phyloP scores from a whole-genome alignment of 2,113 vertebrate species.

The Tympanuchus pallidicinctus region DNA sequence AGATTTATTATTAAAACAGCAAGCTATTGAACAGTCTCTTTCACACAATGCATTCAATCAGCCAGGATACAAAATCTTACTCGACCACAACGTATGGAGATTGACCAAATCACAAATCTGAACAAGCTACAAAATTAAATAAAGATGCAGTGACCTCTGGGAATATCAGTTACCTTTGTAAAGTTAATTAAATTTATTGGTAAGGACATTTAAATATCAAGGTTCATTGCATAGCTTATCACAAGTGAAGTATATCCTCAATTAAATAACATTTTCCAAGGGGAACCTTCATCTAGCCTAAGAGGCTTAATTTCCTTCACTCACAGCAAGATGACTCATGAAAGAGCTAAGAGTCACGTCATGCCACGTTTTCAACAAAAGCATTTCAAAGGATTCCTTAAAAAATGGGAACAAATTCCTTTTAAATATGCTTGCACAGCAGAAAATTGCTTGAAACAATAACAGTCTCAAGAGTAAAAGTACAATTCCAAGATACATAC shows the following conservation, averaged over 20 bases:
- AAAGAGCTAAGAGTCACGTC: neutral
- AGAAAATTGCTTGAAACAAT: neutral
- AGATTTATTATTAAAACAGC: neutral
- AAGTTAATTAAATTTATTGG: neutral
- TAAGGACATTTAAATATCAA: neutral
- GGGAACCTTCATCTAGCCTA: neutral
- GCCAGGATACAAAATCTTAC: neutral
- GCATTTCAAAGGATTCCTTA: neutral
- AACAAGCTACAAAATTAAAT: neutral
- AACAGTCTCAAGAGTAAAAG: neutral
- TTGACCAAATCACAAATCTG: neutral
- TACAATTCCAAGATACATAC: accelerated
- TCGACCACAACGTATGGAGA: neutral
- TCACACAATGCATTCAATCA: accelerated
- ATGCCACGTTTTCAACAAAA: neutral
- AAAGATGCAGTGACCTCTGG: neutral
- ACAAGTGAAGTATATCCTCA: neutral
- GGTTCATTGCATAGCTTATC: neutral
- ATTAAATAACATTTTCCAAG: neutral
- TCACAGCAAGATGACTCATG: neutral
- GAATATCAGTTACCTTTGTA: neutral
- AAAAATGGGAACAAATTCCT: neutral
- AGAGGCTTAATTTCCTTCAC: neutral
- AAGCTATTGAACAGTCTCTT: neutral
- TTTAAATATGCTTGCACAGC: neutral